phyloP scores from a whole-genome alignment of 2,113 vertebrate genomes.

The Penelope pileata region DNA sequence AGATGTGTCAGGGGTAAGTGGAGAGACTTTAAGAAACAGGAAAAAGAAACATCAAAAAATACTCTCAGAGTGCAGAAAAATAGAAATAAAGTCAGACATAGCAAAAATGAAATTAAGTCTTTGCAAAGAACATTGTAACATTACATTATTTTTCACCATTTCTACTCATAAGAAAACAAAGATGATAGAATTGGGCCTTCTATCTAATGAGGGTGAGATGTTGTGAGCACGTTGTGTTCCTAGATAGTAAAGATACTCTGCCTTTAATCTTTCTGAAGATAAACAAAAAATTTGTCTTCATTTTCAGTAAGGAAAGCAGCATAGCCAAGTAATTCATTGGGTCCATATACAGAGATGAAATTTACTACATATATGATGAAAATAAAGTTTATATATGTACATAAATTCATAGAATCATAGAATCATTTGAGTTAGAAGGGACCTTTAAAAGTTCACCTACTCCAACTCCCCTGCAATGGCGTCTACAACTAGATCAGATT shows the following conservation, averaged over 20 bases:
- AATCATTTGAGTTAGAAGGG: no score
- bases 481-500: no score
- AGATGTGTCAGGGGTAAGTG: not conserved
- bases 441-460: no score
- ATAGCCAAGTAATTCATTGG: not conserved
- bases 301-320: not conserved
- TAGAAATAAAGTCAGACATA: not conserved
- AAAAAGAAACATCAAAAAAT: not conserved
- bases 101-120: not conserved
- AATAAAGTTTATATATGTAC: not conserved
- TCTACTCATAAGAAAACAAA: not conserved
- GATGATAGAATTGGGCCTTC: not conserved
- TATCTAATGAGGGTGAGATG: not conserved
- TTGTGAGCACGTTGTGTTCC: not conserved
- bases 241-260: not conserved
- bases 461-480: no score
- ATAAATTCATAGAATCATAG: no score
- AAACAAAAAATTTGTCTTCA: not conserved
- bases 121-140: not conserved
- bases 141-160: not conserved
- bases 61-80: not conserved
- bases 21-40: not conserved
- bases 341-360: not conserved
- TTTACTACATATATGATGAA: not conserved
- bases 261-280: not conserved